phyloP scores from a whole-genome alignment of 2,888 invertebrate species.

The Polyploca ridens region DNA sequence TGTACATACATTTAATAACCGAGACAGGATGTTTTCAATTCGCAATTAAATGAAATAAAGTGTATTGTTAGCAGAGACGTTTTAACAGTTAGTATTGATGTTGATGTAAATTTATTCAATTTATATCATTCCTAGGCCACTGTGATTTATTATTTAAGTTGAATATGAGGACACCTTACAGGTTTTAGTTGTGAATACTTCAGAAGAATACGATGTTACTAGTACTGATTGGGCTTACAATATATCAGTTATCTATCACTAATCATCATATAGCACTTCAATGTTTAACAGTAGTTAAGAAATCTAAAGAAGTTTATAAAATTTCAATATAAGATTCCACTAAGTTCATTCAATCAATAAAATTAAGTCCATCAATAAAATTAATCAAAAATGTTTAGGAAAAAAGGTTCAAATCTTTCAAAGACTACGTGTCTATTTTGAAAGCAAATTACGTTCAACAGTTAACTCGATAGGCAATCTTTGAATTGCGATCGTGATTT shows the following conservation, averaged over 20 bases:
- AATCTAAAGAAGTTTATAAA: no score
- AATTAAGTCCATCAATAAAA: no score
- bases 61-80: background rate
- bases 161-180: no score
- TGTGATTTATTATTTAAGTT: background rate
- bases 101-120: background rate
- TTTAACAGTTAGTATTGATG: background rate
- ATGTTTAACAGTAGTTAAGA: no score
- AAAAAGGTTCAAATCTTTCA: background rate
- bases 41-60: background rate
- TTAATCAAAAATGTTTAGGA: background rate
- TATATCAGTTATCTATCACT: no score
- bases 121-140: background rate
- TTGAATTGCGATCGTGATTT: slow-evolving; percentile 31
- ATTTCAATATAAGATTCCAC: no score
- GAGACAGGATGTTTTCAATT: slow-evolving; percentile 3
- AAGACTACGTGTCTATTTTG: slow-evolving; percentile 4
- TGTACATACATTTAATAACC: background rate
- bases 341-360: background rate
- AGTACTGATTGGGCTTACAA: background rate
- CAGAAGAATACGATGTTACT: background rate
- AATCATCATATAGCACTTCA: no score
- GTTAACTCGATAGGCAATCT: slow-evolving; percentile 12
- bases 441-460: slow-evolving; percentile 25
- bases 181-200: background rate